These are phyloP conservation scores for Nesoenas mayeri DNA, from an alignment of 2,113 vertebrate genomes.

Conservation along the genomic window DNA sequence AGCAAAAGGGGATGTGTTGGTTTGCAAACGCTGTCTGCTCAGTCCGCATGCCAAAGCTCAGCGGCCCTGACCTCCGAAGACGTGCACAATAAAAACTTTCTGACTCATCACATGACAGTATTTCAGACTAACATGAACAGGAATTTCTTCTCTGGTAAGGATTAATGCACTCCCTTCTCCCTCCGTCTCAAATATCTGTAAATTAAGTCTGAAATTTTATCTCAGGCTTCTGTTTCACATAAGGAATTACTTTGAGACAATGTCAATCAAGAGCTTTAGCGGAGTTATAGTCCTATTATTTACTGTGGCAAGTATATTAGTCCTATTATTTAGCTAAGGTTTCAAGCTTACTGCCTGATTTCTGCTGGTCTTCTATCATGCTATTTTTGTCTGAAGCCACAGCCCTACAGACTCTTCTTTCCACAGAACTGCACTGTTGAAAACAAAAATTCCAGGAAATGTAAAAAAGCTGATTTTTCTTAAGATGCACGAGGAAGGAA, in stretches of 20 bases:
- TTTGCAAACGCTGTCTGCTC: not conserved
- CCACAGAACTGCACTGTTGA: not conserved
- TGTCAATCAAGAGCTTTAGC: not conserved
- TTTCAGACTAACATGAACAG: not conserved
- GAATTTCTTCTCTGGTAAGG: conserved; percentile 15
- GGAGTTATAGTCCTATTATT: not conserved
- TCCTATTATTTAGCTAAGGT: not conserved
- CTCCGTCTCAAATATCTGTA: not conserved
- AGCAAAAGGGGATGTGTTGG: not conserved
- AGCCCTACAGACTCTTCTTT: not conserved
- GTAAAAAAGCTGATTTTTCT: not conserved
- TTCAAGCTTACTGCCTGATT: not conserved
- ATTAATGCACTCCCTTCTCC: not conserved
- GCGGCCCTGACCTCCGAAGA: not conserved
- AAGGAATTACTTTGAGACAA: not conserved
- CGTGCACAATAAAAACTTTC: not conserved
- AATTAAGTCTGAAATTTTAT: conserved; percentile 24
- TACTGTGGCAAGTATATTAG: not conserved
- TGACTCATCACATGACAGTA: not conserved
- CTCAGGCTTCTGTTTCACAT: not conserved
- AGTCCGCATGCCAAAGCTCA: not conserved
- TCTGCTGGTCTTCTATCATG: not conserved
- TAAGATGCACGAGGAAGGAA: not conserved
- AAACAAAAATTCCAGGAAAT: not conserved
- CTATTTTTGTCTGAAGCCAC: not conserved